Base-by-base conservation (phyloP, 2,113 vertebrate species). In the Sinocyclocheilus maitianheensis region DNA sequence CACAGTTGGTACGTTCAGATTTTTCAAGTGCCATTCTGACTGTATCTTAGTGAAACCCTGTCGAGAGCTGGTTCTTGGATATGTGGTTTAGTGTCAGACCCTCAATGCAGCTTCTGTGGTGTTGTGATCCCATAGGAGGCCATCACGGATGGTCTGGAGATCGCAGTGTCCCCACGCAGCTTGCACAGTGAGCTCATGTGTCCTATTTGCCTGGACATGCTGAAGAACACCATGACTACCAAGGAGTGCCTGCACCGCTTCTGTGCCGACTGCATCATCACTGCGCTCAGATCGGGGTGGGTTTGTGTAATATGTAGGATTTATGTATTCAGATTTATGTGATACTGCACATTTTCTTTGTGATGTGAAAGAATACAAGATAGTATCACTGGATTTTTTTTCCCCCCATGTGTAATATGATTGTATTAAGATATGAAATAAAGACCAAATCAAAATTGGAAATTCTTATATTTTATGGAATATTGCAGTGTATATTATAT, bases 151-250 rank as follows among this genome's bases (percentile, higher is more conserved):
- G 98, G 98, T 58, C 92, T 99, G 0, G 96, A 97, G 93, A 97
- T 97, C 30, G 95, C 96, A 0, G 96, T 97, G 83, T 97, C 97
- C 1, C 97, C 97, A 0, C 94, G 97, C 46, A 96, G 96, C 1
- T 94, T 97, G 72, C 97, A 97, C 89, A 97, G 96, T 0, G 97
- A 97, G 91, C 95, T 97, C 81, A 97, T 97, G 97, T 97, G 97
- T 88, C 97, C 97, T 84, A 97, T 97, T 92, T 97, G 97, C 89
- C 92, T 97, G 92, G 97, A 97, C 93, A 97, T 97, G 97, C 92
- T 97, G 87, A 97, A 97, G 91, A 97, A 97, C 91, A 97, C 97
- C 2, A 97, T 97, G 97, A 97, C 97, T n/a, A 97, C 97, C 93
- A 97, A 97, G 92, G 97, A 97, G 92, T 97, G 97, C 90, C 94